phyloP scores from a whole-genome alignment of 2,888 invertebrate species.

The Mantis religiosa region DNA sequence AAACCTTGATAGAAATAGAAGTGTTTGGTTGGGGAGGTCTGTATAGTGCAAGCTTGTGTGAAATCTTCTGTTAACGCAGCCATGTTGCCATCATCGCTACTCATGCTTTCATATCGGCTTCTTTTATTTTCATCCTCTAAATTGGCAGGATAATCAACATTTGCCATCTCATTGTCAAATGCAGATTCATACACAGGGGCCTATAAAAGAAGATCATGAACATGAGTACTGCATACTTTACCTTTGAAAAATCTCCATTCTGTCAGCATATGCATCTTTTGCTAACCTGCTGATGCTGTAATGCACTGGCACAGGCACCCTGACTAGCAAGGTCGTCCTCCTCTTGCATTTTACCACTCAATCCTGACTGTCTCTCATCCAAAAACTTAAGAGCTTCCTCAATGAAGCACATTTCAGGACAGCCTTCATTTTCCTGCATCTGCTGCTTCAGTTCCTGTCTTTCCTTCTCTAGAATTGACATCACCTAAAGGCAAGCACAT shows the following conservation, averaged over 20 bases:
- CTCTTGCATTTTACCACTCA: not conserved
- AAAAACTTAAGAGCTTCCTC: conserved; percentile 76
- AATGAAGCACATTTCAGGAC: conserved; percentile 80
- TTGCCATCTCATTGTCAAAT: conserved; percentile 25
- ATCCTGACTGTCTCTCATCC: conserved; percentile 47
- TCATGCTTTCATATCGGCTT: conserved; percentile 37
- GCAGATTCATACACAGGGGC: conserved; percentile 29
- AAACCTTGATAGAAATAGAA: conserved; percentile 83
- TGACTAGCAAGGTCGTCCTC: not conserved
- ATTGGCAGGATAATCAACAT: not conserved
- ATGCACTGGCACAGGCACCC: not conserved
- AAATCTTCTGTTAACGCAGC: conserved; percentile 41
- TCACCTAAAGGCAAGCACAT: conserved; percentile 47
- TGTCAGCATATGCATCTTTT: not conserved
- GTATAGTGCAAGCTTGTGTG: conserved; percentile 32
- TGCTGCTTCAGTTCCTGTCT: conserved; percentile 58
- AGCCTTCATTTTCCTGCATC: conserved; percentile 61
- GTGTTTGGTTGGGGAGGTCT: conserved; percentile 48
- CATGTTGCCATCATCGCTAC: conserved; percentile 36
- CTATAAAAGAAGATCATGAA: conserved; percentile 13
- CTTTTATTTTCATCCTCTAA: not conserved
- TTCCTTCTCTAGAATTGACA: conserved; percentile 71
- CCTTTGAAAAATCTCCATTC: not conserved
- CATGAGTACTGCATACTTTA: not conserved
- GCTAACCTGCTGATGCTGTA: not conserved